Conservation (phyloP, 2,888 invertebrate species). For the Parapristionchus giblindavisi region DNA sequence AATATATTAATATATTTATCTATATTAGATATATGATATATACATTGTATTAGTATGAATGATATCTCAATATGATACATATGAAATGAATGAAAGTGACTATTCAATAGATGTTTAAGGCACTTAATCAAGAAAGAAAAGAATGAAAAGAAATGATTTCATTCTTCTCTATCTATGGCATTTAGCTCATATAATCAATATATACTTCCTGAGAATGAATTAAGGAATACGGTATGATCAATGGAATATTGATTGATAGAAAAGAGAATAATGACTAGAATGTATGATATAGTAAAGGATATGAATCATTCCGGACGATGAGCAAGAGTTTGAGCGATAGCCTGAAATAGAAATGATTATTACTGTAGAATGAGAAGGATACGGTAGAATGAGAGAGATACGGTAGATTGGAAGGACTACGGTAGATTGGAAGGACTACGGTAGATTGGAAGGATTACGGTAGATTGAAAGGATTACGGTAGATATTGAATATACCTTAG, state of each 20-base stretch:
- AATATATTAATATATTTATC: no score
- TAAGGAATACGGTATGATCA: neutral
- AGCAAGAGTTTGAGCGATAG: slow-evolving; percentile 22
- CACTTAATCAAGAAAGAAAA: no score
- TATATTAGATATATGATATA: no score
- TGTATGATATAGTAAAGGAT: neutral
- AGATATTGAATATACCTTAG: slow-evolving; percentile 2
- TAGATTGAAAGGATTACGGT: neutral
- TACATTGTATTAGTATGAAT: no score
- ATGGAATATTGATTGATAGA: neutral
- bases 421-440: neutral
- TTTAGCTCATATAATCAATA: neutral
- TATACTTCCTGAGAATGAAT: neutral
- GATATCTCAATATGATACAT: no score
- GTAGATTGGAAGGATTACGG: neutral
- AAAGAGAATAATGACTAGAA: slow-evolving; percentile 14
- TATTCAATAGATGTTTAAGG: no score
- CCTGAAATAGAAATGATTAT: neutral
- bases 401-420: neutral
- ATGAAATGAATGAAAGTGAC: no score
- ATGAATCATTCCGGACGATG: slow-evolving; percentile 12
- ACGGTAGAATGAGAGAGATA: no score
- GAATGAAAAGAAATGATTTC: no score
- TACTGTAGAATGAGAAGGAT: neutral
- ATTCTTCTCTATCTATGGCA: slow-evolving; percentile 27